Base-by-base conservation (phyloP, 1,140 invertebrate species). In the Hestina assimilis region DNA sequence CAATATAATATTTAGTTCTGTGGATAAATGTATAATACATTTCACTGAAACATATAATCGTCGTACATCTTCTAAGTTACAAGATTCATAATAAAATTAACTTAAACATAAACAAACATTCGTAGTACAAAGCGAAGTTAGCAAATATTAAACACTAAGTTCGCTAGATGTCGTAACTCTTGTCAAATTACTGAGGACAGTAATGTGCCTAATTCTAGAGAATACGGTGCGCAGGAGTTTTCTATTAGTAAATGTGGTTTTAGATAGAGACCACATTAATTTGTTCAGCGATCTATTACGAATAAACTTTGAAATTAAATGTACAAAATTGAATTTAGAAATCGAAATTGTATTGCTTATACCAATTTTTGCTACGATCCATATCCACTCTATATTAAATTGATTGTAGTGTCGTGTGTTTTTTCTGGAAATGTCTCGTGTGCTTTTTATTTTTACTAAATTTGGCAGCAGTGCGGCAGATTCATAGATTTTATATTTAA, bases 231-330 rank as follows among this genome's bases (percentile, higher is more conserved):
- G 71, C 72, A 72, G 79, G 73, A 82, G 80, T 82, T 84, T 84
- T 84, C 81, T 82, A 77, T 84, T 84, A 82, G 73, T 74, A 67
- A 77, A 73, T 82, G 79, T 75, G 79, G 79, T 83, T 85, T 80
- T 59, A 57, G 66, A 54, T 38, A 11, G 33, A 5, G 55, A 29
- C 12, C 31, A 55, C 50, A 35, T 42, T 67, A 15, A 48, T 40
- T 9, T 28, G 4, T 1, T 38, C 8, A 38, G 33, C 33, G 33
- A 38, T 38, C 19, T 38, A 38, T 38, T 14, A 35, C 8, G 7
- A 28, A n/a, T 35, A n/a, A n/a, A n/a, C n/a, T n/a, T n/a, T n/a
- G n/a, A n/a, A n/a, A n/a, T n/a, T n/a, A n/a, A n/a, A n/a, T n/a
- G n/a, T n/a, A n/a, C n/a, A n/a, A n/a, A n/a, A n/a, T n/a, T n/a